These are phyloP conservation scores for Craterocephalus amniculus DNA, from an alignment of 2,797 vertebrate genomes.

Conservation along the genomic window DNA sequence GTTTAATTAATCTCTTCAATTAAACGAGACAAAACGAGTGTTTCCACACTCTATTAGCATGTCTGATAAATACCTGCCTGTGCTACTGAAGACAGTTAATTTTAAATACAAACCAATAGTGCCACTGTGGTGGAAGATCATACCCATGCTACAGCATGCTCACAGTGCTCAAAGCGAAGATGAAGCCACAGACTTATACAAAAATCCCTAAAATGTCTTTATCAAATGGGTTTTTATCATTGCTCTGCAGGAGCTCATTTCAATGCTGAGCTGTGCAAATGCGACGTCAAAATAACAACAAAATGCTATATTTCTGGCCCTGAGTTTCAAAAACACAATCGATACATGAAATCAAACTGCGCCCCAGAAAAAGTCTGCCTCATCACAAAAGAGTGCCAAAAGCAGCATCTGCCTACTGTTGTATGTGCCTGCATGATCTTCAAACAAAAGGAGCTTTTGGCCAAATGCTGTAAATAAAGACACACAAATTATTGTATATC, in stretches of 20 bases:
- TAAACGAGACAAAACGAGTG: slow-evolving; percentile 65
- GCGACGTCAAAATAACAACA: slow-evolving; percentile 20
- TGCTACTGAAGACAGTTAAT: slow-evolving; percentile 41
- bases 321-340: slow-evolving; percentile 46
- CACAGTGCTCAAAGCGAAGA: not conserved
- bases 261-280: slow-evolving; percentile 20
- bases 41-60: slow-evolving; percentile 73
- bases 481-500: slow-evolving; percentile 52
- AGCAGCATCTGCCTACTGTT: slow-evolving; percentile 39
- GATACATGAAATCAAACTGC: slow-evolving; percentile 53
- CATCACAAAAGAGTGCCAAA: slow-evolving; percentile 49
- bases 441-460: slow-evolving; percentile 31
- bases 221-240: slow-evolving; percentile 22
- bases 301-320: slow-evolving; percentile 26
- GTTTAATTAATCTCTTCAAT: slow-evolving; percentile 67
- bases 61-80: slow-evolving; percentile 67
- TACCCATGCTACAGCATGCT: not conserved
- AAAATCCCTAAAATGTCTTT: slow-evolving; percentile 3
- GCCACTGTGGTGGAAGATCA: slow-evolving; percentile 16
- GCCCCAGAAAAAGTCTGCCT: slow-evolving; percentile 36
- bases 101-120: slow-evolving; percentile 46
- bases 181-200: not conserved
- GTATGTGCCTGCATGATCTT: slow-evolving; percentile 25
- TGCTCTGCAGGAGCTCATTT: slow-evolving; percentile 2
- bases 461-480: slow-evolving; percentile 55